These are phyloP conservation scores for Ramazzottius varieornatus DNA, from an alignment of 2,888 invertebrate genomes.

Conservation along the genomic window DNA sequence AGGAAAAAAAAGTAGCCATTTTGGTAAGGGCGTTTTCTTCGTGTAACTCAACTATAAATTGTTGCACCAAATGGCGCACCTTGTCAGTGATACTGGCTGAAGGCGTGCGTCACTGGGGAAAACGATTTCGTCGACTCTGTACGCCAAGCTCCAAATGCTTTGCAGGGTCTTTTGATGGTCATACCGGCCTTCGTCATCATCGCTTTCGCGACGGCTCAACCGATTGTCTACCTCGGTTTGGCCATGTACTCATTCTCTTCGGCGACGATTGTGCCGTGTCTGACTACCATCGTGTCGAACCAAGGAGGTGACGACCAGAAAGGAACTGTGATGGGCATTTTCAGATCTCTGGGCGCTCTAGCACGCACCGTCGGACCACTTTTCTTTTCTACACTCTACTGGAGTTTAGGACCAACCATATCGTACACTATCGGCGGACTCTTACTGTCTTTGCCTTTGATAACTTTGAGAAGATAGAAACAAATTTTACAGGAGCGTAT, in stretches of 20 bases:
- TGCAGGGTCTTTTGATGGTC: constrained; percentile 47
- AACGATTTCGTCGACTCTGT: too few relatives aligned
- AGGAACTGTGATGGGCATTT: constrained; percentile 71
- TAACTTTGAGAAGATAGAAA: background rate
- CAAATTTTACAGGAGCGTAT: background rate
- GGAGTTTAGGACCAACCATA: constrained; percentile 55
- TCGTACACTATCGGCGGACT: constrained; percentile 57
- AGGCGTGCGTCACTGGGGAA: too few relatives aligned
- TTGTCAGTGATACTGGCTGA: too few relatives aligned
- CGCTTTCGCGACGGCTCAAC: constrained; percentile 36
- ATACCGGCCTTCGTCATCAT: constrained; percentile 61
- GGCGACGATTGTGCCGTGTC: constrained; percentile 66
- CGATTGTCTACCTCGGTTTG: constrained; percentile 49
- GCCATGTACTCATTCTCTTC: constrained; percentile 65
- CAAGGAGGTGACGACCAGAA: constrained; percentile 47
- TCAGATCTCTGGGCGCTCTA: constrained; percentile 72
- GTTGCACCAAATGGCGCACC: too few relatives aligned
- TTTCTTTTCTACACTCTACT: constrained; percentile 52
- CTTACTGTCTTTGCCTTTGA: constrained; percentile 40
- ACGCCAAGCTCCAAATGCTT: too few relatives aligned
- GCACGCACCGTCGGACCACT: constrained; percentile 76
- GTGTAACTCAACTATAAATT: constrained; percentile 6
- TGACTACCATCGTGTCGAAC: constrained; percentile 69
- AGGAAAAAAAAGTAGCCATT: constrained; percentile 41
- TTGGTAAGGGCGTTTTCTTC: constrained; percentile 26